Base-by-base conservation (phyloP, 2,797 vertebrate species). In the Tachyglossus aculeatus region DNA sequence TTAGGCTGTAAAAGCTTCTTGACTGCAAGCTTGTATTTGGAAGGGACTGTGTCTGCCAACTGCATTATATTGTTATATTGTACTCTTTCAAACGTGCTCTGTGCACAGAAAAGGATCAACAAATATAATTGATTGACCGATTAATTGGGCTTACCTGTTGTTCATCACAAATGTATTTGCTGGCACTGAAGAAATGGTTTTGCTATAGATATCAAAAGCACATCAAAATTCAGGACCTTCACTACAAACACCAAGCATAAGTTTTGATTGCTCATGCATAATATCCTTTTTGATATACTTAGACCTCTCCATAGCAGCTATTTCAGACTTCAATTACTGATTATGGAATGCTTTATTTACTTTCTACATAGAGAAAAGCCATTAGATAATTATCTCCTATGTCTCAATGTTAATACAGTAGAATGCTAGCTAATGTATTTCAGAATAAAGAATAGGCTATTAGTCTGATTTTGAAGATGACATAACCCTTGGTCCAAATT, bases 401-500 rank as follows among this genome's bases (percentile, higher is more conserved):
- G 66, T 79, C 61, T 83, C 70, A 79, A 71, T 83, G 70, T 77
- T 21, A 71, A 33, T 85, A 22, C 63, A 52, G 63, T 63, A 40
- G 40, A 37, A 64, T 43, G 56, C 22, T 36, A 51, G 38, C 29
- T 71, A 68, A 43, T 67, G 78, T 69, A 55, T 64, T 65, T 74
- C 37, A 71, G 29, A 38, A 74, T 69, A 78, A 73, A 81, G 52
- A 59, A 52, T 72, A 62, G 38, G 13, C 59, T 80, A 74, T 55
- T 71, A 71, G 68, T 77, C 47, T 66, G 60, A 50, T 62, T 63
- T 74, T 75, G 52, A 63, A 72, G 48, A 75, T 56, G 25, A 79
- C 81, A 86, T 68, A 83, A 83, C 16, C 9, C 25, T 73, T 67
- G 70, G 52, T 65, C 57, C 48, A 79, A 68, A 73, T 77, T 77